A percentile compares a stretch with the other conserved stretches of the same genome.
Conservation (phyloP, 2,113 vertebrate species). For the Peucedramus taeniatus region DNA sequence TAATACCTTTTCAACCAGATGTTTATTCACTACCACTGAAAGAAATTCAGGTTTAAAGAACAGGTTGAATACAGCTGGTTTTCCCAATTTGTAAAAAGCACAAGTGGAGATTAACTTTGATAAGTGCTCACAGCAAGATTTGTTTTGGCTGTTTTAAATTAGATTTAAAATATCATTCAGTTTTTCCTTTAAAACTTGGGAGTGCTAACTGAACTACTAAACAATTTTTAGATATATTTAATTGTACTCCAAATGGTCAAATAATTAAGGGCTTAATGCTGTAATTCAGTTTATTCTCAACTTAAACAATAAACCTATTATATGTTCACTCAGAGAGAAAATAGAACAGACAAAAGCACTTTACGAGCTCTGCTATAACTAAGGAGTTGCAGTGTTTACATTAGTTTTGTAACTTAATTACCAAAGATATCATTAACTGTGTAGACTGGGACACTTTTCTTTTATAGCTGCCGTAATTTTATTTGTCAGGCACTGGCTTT, state of each 20-base stretch:
- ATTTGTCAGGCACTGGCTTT: conserved; percentile 26
- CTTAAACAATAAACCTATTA: conserved; percentile 55
- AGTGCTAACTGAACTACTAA: conserved; percentile 37
- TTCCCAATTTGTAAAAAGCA: background rate
- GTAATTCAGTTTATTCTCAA: conserved; percentile 44
- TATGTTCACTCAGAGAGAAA: conserved; percentile 52
- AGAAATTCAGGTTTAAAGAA: background rate
- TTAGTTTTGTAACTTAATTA: conserved; percentile 57
- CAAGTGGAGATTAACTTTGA: background rate
- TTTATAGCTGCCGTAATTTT: conserved; percentile 57
- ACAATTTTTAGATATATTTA: conserved; percentile 2
- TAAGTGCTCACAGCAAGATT: background rate
- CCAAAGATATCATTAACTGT: conserved; percentile 46
- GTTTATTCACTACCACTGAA: background rate
- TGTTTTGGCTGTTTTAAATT: conserved; percentile 9
- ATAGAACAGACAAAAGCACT: conserved; percentile 21
- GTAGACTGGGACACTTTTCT: conserved; percentile 39
- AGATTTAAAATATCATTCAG: background rate
- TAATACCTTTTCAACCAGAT: background rate
- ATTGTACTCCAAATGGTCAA: conserved; percentile 54
- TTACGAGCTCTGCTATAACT: background rate
- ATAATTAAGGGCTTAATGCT: conserved; percentile 58
- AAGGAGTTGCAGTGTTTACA: conserved; percentile 22
- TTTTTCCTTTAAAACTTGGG: conserved; percentile 46
- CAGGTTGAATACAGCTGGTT: background rate